Base-by-base conservation (phyloP, 1,140 invertebrate species). In the Pseudomyrmex flavicornis region DNA sequence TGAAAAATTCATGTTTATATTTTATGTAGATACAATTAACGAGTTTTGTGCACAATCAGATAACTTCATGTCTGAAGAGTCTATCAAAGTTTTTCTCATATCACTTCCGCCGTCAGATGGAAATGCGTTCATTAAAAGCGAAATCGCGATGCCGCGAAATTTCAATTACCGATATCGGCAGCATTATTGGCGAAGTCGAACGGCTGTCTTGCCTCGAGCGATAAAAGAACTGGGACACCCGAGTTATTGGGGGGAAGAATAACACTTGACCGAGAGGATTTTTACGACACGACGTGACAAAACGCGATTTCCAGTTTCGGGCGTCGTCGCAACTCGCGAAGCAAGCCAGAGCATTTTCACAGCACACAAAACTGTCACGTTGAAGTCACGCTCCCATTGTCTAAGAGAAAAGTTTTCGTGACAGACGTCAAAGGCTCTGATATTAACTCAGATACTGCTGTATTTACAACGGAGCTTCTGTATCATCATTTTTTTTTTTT, bases 351-450 rank as follows among this genome's bases (percentile, higher is more conserved):
- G 10, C 44, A 66, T 80, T 69, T 79, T 17, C 46, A 17, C 54
- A 61, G 17, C 44, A 48, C 20, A 59, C 54, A 59, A 80, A 80
- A 80, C 58, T 59, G 76, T 72, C 66, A 77, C 46, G 62, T 35
- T 15, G 26, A 65, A 65, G 13, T 44, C 62, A 44, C 35, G 50
- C 50, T 77, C 56, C 74, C 70, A 58, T 52, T 63, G 48, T 44
- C 48, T 74, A 12, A 61, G 79, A 63, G 70, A 82, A 82, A 82
- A 80, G 76, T 80, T 80, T 80, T 59, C 44, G 76, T 13, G 75
- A 56, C 75, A 46, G 62, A 62, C 17, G 73, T 12, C 76, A 26
- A 35, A 17, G 63, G 35, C 50, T 20, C 44, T 44, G 52, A 68
- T 35, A 52, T 73, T 48, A 26, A 22, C 22, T 69, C 50, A 48